Evolutionary conservation across 2,888 invertebrate species (phyloP), one percentile per base, ranked within the genome.

Genomic region (Drosophila anceps): DNA sequence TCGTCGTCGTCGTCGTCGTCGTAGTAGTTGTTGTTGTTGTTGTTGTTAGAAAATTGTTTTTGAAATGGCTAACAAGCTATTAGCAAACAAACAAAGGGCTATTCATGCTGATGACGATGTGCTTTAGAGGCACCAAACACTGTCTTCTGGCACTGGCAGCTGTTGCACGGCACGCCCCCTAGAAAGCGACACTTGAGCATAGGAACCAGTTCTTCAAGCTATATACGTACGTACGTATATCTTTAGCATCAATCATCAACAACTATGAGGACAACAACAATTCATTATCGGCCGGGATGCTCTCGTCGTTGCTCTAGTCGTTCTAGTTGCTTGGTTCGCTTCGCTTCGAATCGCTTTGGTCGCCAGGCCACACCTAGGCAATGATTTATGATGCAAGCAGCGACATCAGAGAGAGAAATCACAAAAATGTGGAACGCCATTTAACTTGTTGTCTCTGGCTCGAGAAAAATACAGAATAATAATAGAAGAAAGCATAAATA

Each of bases 31-130:
- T 44, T 37, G 76, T 51, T 50, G 65, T 18, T 64, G 61, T 50
- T 68, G 46, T 37, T 76, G 81, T 57, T 65, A 59, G 78, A 88
- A 87, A 84, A 84, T 84, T 84, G 84, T 84, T 84, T 84, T 88
- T 73, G 82, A 84, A 84, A 84, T 88, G 87, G 89, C 89, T 84
- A 84, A 84, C 87, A 84, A 87, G 84, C 84, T 84, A 84, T 89
- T 88, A 89, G 89, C 82, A 78, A 88, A 76, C 84, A 84, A 84
- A 88, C 84, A 84, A 85, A 80, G 78, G 67, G 76, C 65, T 65
- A 66, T 60, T 63, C 62, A 75, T 53, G 84, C 63, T 72, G 79
- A 86, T 75, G 81, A 74, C 67, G 76, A 62, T 74, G 73, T 51
- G 62, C 57, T 62, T 64, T 64, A 44, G 39, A 24, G 46, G 59